Evolutionary conservation across 2,797 vertebrate species (phyloP).

Genomic region (Fundulus diaphanus): DNA sequence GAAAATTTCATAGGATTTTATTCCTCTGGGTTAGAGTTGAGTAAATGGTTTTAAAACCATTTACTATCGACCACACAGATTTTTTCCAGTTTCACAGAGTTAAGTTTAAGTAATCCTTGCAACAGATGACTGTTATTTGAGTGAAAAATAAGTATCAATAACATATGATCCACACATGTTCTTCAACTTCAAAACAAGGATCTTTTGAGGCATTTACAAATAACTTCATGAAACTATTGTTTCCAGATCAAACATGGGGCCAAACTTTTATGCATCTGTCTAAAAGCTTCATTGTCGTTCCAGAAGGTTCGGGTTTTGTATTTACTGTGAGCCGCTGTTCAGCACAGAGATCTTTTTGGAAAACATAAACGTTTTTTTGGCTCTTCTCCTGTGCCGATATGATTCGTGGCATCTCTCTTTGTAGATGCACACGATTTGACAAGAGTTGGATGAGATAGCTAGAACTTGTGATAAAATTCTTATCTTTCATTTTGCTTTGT

Average conservation of each 20-base stretch:
- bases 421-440: not conserved
- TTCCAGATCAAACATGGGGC: not conserved
- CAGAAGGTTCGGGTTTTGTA: not conserved
- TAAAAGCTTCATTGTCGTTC: not conserved
- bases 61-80: too few species aligned
- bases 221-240: not conserved
- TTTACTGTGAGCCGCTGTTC: not conserved
- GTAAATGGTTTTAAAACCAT: too few species aligned
- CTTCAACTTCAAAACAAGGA: not conserved
- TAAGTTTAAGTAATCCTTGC: not conserved
- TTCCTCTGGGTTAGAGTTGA: not conserved
- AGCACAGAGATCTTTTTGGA: not conserved
- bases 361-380: not conserved
- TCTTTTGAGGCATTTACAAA: too few species aligned
- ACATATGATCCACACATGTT: not conserved
- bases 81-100: not conserved
- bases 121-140: not conserved
- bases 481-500: not conserved
- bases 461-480: not conserved
- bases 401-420: not conserved
- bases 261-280: not conserved
- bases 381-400: not conserved
- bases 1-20: not conserved
- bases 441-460: not conserved
- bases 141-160: not conserved